Evolutionary conservation across 2,888 invertebrate species (phyloP), one percentile per base, ranked within the genome.

Genomic region (Nasonovia ribisnigri): DNA sequence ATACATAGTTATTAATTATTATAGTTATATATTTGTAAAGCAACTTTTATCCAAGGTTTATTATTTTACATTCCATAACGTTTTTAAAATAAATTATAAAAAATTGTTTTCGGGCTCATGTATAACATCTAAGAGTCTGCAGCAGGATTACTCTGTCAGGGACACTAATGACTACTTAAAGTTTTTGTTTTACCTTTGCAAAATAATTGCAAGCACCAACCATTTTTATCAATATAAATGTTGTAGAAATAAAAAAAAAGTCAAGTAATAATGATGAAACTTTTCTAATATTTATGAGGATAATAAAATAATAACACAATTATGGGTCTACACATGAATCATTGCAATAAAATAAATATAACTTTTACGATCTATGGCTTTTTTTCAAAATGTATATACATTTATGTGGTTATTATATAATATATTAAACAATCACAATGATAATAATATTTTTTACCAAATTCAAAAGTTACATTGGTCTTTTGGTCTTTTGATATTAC

Each of bases 171-270:
- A 90, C 84, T 84, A 84, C 43, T 84, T 57, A 84, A 91, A 91
- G 84, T 84, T 91, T 67, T 90, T 84, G 54, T 91, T 91, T 46
- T 57, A 86, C 84, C 43, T 91, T 91, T 86, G n/a, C 36, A 42
- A 91, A 91, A 57, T 91, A 91, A 84, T 57, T 86, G 5, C 46
- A n/a, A 46, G 91, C 57, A 57, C n/a, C 11, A 84, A n/a, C 86
- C 48, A 57, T n/a, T 91, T 91, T 91, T 91, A 86, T 91, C 91
- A 57, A 86, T 60, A 91, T 57, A 24, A 91, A 86, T 46, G 46
- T 13, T 86, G 46, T 86, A 91, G n/a, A 26, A 57, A 86, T n/a
- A n/a, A 51, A 54, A 42, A 77, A 90, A 84, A 51, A 84, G 36
- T 29, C n/a, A 57, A 57, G 46, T n/a, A n/a, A 91, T 86, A 91